Evolutionary conservation across 92 coral and sea anemone genomes (phyloP).

Genomic region (Porites lobata): DNA sequence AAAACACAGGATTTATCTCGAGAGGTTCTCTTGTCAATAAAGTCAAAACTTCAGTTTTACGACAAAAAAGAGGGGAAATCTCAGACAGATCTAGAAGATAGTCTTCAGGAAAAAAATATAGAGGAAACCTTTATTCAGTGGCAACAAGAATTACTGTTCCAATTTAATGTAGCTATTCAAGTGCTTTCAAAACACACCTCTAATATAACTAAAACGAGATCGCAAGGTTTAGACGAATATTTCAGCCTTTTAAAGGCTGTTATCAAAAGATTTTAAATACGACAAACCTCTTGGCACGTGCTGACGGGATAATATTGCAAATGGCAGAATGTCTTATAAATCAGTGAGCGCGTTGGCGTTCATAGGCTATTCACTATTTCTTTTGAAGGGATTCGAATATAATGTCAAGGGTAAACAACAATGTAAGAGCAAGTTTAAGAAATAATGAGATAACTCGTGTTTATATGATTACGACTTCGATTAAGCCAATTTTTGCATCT

Average conservation of each 20-base stretch:
- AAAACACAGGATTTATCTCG: neutral
- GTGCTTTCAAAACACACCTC: constrained; percentile 9
- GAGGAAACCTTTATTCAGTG: too few relatives aligned
- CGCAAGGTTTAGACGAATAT: neutral
- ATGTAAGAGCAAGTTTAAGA: neutral
- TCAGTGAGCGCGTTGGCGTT: neutral
- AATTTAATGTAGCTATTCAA: constrained; percentile 28
- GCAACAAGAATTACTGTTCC: constrained; percentile 11
- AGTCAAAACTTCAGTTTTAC: too few relatives aligned
- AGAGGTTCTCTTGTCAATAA: too few relatives aligned
- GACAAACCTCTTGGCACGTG: neutral
- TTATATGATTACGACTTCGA: neutral
- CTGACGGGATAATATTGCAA: neutral
- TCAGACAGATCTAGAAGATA: neutral
- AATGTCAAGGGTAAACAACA: neutral
- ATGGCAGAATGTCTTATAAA: neutral
- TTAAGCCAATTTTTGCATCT: neutral
- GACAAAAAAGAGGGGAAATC: too few relatives aligned
- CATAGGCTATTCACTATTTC: too few relatives aligned
- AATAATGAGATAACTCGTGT: neutral
- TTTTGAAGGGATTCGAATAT: neutral
- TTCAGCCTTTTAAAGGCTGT: neutral
- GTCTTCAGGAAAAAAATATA: too few relatives aligned
- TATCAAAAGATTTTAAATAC: neutral
- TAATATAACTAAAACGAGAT: constrained; percentile 5